Evolutionary conservation across 2,113 vertebrate species (phyloP), one percentile per base, ranked within the genome.

Genomic region (Vulpes lagopus): DNA sequence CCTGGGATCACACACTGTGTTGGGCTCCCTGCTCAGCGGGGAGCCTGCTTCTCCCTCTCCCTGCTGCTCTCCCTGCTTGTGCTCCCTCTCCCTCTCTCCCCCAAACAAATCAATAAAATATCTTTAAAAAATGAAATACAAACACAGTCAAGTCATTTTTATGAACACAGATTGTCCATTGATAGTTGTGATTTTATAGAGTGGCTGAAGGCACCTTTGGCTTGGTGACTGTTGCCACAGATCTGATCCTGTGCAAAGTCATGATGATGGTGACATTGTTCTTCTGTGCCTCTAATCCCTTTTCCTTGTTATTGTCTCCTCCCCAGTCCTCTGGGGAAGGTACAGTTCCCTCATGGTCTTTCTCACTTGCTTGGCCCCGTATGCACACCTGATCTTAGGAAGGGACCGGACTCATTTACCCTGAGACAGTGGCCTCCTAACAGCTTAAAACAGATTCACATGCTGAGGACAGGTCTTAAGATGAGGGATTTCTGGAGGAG

Each of bases 401-500:
- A 74, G 49, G 35, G 35, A 79, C 32, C 71, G 20, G 49, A 78
- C 11, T 93, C 19, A 90, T 76, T 95, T 62, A 78, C 30, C 59
- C 23, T 32, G 69, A 91, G 43, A 87, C 55, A 78, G 23, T 76
- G 59, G 93, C 19, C 8, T 83, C 51, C 19, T 91, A 78, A 71
- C n/a, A 91, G 30, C n/a, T 55, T n/a, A 91, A 94, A 60, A 74
- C 82, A 65, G 62, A 76, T 89, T 79, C 80, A 49, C 69, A 38
- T 92, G 83, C 22, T 35, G 20, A 25, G 43, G 62, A 90, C 23
- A 92, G 71, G 43, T 84, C 49, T 62, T 88, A 89, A 85, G 38
- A 38, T 53, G 19, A 89, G 51, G 60, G 76, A 79, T 84, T 96
- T 76, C 43, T 69, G n/a, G n/a, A 76, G 91, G 62, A 64, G 16